These are phyloP conservation scores for Drosophila lacicola DNA, from an alignment of 2,888 invertebrate species.

Conservation along the genomic window DNA sequence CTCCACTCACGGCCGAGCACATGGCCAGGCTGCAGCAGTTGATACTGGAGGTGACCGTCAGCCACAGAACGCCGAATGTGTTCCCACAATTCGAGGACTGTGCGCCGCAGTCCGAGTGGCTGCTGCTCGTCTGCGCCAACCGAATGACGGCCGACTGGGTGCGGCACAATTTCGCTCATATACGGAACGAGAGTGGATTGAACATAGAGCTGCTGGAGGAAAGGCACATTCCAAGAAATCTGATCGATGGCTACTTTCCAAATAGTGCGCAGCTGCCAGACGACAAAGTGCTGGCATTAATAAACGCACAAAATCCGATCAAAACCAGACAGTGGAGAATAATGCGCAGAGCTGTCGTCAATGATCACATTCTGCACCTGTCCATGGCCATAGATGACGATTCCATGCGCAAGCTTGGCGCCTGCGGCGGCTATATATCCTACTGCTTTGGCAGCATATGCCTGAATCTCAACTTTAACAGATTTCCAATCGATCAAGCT, in stretches of 20 bases:
- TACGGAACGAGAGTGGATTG: background rate
- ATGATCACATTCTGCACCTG: background rate
- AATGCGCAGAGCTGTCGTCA: background rate
- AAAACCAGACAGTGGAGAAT: background rate
- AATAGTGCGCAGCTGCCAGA: background rate
- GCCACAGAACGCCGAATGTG: background rate
- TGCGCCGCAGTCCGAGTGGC: slow-evolving; percentile 1
- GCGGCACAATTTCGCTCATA: background rate
- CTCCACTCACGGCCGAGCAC: background rate
- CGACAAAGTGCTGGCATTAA: background rate
- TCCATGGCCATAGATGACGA: slow-evolving; percentile 9
- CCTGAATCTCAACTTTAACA: slow-evolving; percentile 6
- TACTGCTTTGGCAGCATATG: slow-evolving; percentile 7
- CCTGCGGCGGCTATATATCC: background rate
- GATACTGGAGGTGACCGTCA: slow-evolving; percentile 14
- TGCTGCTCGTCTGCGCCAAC: slow-evolving; percentile 9
- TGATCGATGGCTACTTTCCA: background rate
- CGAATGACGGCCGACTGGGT: background rate
- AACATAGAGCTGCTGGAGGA: background rate
- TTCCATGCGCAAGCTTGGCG: background rate
- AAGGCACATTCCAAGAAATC: background rate
- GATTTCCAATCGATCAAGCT: background rate
- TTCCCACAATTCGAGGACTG: slow-evolving; percentile 7
- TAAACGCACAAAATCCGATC: slow-evolving; percentile 8
- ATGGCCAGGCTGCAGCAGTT: background rate